A percentile compares a stretch with the other conserved stretches of the same genome.
Conservation (phyloP, 2,113 vertebrate genomes). For the Mionectes macconnelli region DNA sequence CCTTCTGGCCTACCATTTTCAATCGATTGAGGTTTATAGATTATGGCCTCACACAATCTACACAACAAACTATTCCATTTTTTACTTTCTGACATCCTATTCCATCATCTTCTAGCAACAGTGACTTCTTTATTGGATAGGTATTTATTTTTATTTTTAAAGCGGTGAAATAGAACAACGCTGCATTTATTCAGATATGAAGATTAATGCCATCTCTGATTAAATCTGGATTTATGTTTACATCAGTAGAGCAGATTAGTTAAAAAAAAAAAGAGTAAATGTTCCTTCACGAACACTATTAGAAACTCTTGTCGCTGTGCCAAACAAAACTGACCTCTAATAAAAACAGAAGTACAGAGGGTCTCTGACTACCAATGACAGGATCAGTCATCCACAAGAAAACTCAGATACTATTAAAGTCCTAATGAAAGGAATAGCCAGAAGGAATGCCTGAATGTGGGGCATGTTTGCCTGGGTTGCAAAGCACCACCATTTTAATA, state of each 20-base stretch:
- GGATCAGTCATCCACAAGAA: constrained; percentile 53
- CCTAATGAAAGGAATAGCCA: constrained; percentile 50
- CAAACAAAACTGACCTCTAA: constrained; percentile 63
- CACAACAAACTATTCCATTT: constrained; percentile 39
- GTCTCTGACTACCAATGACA: constrained; percentile 37
- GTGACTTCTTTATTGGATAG: constrained; percentile 48
- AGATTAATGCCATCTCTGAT: constrained; percentile 60
- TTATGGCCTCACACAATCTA: constrained; percentile 28
- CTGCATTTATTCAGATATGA: constrained; percentile 46
- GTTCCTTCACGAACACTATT: neutral
- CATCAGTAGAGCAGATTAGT: constrained; percentile 31
- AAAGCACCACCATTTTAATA: neutral
- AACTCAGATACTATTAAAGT: constrained; percentile 39
- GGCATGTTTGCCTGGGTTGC: neutral
- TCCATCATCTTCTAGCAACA: constrained; percentile 62
- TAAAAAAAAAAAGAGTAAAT: constrained; percentile 18
- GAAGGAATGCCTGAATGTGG: constrained; percentile 28
- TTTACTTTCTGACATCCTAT: constrained; percentile 50
- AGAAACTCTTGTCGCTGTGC: constrained; percentile 33
- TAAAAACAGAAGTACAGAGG: constrained; percentile 57
- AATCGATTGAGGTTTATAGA: constrained; percentile 48
- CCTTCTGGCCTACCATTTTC: constrained; percentile 21
- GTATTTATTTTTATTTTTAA: constrained; percentile 55
- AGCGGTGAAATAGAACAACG: constrained; percentile 45
- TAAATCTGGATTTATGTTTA: constrained; percentile 68